Conservation (phyloP, 2,113 vertebrate species). For the Nematolebias whitei region DNA sequence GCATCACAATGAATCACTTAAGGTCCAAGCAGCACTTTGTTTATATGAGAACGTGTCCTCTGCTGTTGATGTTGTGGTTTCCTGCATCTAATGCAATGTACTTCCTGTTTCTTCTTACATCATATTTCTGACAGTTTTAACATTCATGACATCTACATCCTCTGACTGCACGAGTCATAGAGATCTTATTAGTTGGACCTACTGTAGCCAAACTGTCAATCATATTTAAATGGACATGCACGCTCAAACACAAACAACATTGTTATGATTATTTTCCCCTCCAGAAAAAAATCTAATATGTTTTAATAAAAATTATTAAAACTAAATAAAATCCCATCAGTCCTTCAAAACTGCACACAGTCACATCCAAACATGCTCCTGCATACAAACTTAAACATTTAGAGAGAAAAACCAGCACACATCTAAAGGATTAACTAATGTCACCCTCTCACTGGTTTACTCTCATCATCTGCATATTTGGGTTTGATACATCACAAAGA, state of each 20-base stretch:
- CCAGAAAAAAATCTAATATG: no score
- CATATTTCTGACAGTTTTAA: background rate
- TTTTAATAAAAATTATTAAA: no score
- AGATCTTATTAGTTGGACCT: constrained; percentile 1
- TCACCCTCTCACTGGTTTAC: constrained; percentile 1
- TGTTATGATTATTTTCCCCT: no score
- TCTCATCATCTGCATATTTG: constrained; percentile 23
- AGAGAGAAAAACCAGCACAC: background rate
- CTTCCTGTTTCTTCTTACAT: background rate
- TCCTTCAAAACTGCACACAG: no score
- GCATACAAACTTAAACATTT: background rate
- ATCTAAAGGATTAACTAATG: constrained; percentile 4
- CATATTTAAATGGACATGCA: background rate
- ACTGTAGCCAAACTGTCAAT: no score
- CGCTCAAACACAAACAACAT: background rate
- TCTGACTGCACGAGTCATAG: background rate
- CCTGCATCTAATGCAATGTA: constrained; percentile 11
- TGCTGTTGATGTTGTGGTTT: constrained; percentile 14
- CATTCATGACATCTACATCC: background rate
- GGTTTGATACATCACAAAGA: constrained; percentile 10
- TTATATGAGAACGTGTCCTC: constrained; percentile 65
- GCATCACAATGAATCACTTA: constrained; percentile 18
- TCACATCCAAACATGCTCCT: no score
- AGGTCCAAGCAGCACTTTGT: constrained; percentile 32
- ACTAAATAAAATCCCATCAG: no score